Evolutionary conservation across 2,113 vertebrate species (phyloP), one percentile per base, ranked within the genome.

Genomic region (Martes martes): DNA sequence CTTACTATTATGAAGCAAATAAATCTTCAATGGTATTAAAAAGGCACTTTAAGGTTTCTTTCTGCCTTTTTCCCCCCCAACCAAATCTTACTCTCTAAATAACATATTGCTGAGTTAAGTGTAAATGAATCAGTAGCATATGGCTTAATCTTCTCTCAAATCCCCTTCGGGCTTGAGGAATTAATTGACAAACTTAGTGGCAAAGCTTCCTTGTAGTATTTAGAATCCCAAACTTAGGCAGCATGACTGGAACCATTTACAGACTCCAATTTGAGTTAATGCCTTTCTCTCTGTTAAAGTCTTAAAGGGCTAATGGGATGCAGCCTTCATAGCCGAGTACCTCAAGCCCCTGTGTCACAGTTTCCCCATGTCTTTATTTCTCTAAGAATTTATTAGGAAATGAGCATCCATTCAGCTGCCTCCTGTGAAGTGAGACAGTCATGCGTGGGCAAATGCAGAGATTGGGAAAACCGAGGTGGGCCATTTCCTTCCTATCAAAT

Each of bases 131-230:
- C 74, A 82, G 96, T 88, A 95, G 80, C 97, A 95, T 97, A 94
- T 97, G 97, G 90, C 90, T 97, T 94, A 96, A 96, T 97, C 97
- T 82, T 91, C 47, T 71, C n/a, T 85, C 80, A 91, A 78, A 97
- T 97, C 74, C 94, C 89, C 84, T 91, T 85, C 96, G 96, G 96
- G 80, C 21, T 82, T 15, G 16, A 96, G 84, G 97, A 97, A 97
- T 96, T 97, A 97, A 97, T 96, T 94, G 94, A 95, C 50, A 97
- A 96, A 93, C 47, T 88, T 65, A 67, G 86, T 85, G 63, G 83
- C 90, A 94, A 95, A 97, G 90, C 76, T 97, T 89, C n/a, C 33
- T 96, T 86, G 87, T 86, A 89, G 89, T 87, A 84, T 95, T 89
- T 97, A 80, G 95, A 97, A 91, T 80, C 78, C 65, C 71, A 91